Percentiles rank a stretch among this genome's conserved stretches.
These are phyloP conservation scores for Meiosimyza decipiens DNA, from an alignment of 2,888 invertebrate species.

Conservation along the genomic window DNA sequence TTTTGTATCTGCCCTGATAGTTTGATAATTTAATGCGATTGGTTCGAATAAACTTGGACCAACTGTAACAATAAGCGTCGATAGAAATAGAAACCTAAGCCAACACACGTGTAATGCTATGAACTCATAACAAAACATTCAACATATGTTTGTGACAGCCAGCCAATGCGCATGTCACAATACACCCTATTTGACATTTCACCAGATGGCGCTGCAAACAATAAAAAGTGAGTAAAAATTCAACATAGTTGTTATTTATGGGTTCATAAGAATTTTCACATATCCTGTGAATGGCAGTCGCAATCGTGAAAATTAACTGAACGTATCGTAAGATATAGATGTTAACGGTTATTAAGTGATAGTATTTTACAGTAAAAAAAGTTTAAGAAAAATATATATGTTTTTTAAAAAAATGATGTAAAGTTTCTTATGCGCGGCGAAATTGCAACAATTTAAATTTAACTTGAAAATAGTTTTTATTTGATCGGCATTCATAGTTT, in stretches of 20 bases:
- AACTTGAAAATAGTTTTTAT: not conserved
- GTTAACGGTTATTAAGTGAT: too few relatives aligned
- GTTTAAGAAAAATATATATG: not conserved
- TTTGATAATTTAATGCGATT: too few relatives aligned
- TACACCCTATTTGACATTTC: not conserved
- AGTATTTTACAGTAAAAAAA: not conserved
- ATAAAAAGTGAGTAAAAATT: not conserved
- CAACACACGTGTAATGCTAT: not conserved
- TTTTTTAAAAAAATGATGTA: not conserved
- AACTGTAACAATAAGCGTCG: too few relatives aligned
- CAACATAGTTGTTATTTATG: not conserved
- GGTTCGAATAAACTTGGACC: too few relatives aligned
- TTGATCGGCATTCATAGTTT: not conserved
- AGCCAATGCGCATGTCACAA: constrained; percentile 26
- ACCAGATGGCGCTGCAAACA: constrained; percentile 15
- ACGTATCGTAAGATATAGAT: not conserved
- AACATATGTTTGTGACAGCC: constrained; percentile 32
- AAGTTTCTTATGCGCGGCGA: not conserved
- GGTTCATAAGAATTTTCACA: constrained; percentile 26
- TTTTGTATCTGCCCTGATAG: too few relatives aligned
- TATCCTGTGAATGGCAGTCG: constrained; percentile 27
- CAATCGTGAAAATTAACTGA: constrained; percentile 21
- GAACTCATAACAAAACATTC: constrained; percentile 21
- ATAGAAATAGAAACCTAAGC: too few relatives aligned
- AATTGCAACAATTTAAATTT: not conserved